Conservation (phyloP, 2,797 vertebrate genomes). For the Allobates femoralis region DNA sequence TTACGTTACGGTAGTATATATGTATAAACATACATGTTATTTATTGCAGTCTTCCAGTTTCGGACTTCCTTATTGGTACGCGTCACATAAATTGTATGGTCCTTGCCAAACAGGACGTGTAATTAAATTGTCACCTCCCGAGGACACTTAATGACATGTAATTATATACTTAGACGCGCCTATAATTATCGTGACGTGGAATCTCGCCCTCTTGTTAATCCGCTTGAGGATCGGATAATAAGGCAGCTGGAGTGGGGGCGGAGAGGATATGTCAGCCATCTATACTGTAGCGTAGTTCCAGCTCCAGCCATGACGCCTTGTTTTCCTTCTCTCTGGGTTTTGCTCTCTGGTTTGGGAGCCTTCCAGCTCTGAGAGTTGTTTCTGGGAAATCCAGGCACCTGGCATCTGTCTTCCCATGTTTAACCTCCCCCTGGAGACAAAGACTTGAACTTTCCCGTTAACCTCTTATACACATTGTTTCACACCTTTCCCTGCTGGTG, state of each 20-base stretch:
- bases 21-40: not conserved
- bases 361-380: constrained; percentile 49
- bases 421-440: constrained; percentile 29
- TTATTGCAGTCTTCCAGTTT: constrained; percentile 7
- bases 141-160: constrained; percentile 62
- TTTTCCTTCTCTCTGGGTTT: not conserved
- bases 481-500: not conserved
- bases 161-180: constrained; percentile 58
- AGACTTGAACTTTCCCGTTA: constrained; percentile 32
- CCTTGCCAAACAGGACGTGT: constrained; percentile 46
- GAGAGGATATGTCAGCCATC: not conserved
- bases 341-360: constrained; percentile 38
- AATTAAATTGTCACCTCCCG: constrained; percentile 55
- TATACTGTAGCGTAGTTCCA: constrained; percentile 14
- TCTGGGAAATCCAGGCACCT: constrained; percentile 57
- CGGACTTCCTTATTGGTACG: constrained; percentile 17
- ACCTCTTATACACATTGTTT: constrained; percentile 4
- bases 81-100: constrained; percentile 19
- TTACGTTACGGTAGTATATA: not conserved
- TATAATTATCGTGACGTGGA: constrained; percentile 57
- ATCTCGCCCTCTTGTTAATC: constrained; percentile 53
- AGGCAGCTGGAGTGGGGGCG: not conserved
- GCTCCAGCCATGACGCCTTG: constrained; percentile 17
- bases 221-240: constrained; percentile 34
- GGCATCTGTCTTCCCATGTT: constrained; percentile 37